Conservation (phyloP, 2,888 invertebrate species). For the Congeria kusceri region DNA sequence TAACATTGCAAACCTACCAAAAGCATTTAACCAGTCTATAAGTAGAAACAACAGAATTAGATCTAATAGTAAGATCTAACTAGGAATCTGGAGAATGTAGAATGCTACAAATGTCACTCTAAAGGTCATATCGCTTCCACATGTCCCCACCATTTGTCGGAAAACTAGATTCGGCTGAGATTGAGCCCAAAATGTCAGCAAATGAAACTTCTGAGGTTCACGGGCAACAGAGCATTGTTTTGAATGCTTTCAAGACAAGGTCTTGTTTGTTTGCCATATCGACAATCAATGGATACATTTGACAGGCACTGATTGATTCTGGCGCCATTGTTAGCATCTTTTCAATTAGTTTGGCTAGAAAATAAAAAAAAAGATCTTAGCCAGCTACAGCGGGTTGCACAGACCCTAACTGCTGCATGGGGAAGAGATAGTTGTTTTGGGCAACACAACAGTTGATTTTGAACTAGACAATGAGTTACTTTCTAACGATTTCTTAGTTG, state of each 20-base stretch:
- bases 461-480: slow-evolving; percentile 24
- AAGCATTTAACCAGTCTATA: neutral
- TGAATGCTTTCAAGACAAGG: no score
- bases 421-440: slow-evolving; percentile 15
- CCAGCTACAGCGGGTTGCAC: neutral
- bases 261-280: slow-evolving; percentile 4
- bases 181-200: slow-evolving; percentile 34
- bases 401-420: slow-evolving; percentile 30
- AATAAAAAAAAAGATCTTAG: neutral
- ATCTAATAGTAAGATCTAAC: slow-evolving; percentile 17
- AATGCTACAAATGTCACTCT: slow-evolving; percentile 28
- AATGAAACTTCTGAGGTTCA: neutral
- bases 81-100: slow-evolving; percentile 1
- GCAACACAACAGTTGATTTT: slow-evolving; percentile 31
- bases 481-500: slow-evolving; percentile 43
- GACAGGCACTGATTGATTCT: slow-evolving; percentile 17
- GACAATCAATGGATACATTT: neutral
- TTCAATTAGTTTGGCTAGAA: neutral
- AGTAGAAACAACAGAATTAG: slow-evolving; percentile 20
- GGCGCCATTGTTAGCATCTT: slow-evolving; percentile 9
- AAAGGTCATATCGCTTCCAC: slow-evolving; percentile 24
- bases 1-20: slow-evolving; percentile 11
- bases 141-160: slow-evolving; percentile 8
- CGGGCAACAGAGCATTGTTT: neutral
- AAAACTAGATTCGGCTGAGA: slow-evolving; percentile 32